A percentile compares a stretch with the other conserved stretches of the same genome.
phyloP scores from a whole-genome alignment of 2,888 invertebrate species.

The Nephrotoma appendiculata region DNA sequence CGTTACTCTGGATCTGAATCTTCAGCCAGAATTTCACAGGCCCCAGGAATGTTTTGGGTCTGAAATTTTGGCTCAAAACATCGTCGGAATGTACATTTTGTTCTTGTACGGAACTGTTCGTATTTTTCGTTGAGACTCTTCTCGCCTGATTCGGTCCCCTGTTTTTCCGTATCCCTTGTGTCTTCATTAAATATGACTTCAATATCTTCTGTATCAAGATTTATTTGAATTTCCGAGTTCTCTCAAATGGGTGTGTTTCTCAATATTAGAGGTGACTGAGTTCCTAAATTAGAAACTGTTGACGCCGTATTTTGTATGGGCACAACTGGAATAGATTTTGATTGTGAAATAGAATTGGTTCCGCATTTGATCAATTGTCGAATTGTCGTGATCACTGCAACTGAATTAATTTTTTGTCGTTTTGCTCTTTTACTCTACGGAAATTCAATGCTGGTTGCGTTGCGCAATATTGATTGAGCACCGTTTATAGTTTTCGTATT shows the following conservation, averaged over 20 bases:
- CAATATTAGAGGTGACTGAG: not conserved
- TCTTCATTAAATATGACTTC: not conserved
- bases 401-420: not conserved
- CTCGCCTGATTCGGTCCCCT: slow-evolving; percentile 11
- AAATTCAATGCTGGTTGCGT: not conserved
- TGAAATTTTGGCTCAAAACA: slow-evolving; percentile 65
- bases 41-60: too few relatives aligned
- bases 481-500: not conserved
- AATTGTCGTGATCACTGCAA: not conserved
- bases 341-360: too few relatives aligned
- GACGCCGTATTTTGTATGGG: not conserved
- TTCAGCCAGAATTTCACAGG: slow-evolving; percentile 46
- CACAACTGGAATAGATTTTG: not conserved
- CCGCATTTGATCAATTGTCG: not conserved
- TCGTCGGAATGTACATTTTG: slow-evolving; percentile 42
- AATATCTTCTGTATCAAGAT: slow-evolving; percentile 3
- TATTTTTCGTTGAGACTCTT: slow-evolving; percentile 10
- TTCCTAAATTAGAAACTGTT: too few relatives aligned
- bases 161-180: not conserved
- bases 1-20: slow-evolving; percentile 42
- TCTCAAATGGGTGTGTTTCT: not conserved
- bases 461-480: not conserved
- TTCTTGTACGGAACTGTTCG: not conserved
- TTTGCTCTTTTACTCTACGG: not conserved
- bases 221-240: not conserved